phyloP scores from a whole-genome alignment of 2,888 invertebrate species.

The Timema podura region DNA sequence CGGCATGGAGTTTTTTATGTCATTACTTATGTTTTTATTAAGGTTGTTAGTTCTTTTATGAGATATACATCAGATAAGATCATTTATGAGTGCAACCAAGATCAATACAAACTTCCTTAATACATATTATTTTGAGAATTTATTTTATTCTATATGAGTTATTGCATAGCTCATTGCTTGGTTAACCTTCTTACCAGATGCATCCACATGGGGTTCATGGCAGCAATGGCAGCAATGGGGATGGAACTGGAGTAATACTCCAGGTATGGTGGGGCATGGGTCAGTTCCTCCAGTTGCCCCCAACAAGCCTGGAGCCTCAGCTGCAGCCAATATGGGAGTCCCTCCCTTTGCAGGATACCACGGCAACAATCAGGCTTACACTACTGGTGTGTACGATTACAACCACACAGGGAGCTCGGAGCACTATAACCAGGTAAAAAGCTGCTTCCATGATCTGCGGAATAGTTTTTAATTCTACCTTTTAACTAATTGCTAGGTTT shows the following conservation, averaged over 20 bases:
- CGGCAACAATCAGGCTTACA: background rate
- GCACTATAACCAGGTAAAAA: conserved; percentile 21
- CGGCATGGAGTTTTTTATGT: too few relatives aligned
- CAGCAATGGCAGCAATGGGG: conserved; percentile 37
- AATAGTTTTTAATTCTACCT: too few relatives aligned
- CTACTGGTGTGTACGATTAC: conserved; percentile 29
- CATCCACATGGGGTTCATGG: conserved; percentile 35
- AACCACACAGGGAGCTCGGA: conserved; percentile 32
- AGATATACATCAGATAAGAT: too few relatives aligned
- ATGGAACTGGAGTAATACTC: conserved; percentile 35
- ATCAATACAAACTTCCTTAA: too few relatives aligned
- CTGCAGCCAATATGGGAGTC: background rate
- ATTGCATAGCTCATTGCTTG: too few relatives aligned
- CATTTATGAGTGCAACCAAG: too few relatives aligned
- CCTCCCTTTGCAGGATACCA: background rate
- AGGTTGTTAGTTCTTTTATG: too few relatives aligned
- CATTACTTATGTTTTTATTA: too few relatives aligned
- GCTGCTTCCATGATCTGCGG: background rate
- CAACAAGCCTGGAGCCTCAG: conserved; percentile 12
- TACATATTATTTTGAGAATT: too few relatives aligned
- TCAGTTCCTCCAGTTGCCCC: conserved; percentile 18
- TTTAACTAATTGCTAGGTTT: too few relatives aligned
- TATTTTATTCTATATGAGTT: too few relatives aligned
- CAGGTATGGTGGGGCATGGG: conserved; percentile 10
- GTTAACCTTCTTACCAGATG: conserved; percentile 20